Evolutionary conservation across 1,140 invertebrate genomes (phyloP), one percentile per base, ranked within the genome.

Genomic region (Leptopilina boulardi): DNA sequence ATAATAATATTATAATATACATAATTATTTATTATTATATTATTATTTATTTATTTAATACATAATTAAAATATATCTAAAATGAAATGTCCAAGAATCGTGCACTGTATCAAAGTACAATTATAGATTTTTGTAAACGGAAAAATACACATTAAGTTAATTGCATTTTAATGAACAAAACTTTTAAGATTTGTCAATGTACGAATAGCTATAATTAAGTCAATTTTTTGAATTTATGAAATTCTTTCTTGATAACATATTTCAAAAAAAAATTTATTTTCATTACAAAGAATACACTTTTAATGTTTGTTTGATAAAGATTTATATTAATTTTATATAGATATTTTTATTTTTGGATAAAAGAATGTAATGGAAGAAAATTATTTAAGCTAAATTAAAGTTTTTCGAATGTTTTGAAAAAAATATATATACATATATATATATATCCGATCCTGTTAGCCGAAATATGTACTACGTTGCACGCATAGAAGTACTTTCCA

Each of bases 401-500:
- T 42, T 42, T 42, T 6, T 21, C 54, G 23, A 19, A n/a, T n/a
- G 10, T 56, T 56, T 56, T 23, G 21, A 56, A 23, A 10, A 9
- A n/a, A 19, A 15, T 26, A 38, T 66, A 66, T 30, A 66, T n/a
- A 18, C 18, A 18, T 51, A 3, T n/a, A 5, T 30, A 30, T n/a
- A 30, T 30, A 34, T 1, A 66, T 66, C 59, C 59, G 59, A 30
- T n/a, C 23, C 59, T 66, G 59, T 8, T 30, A 19, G 26, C 13
- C 23, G 23, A 26, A 66, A 66, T 66, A 38, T 38, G 34, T 38
- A 66, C 59, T 66, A 66, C 26, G 59, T 34, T 66, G 59, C 59
- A 66, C 23, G 59, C 59, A 66, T 66, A 66, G 59, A 66, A 30
- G 59, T 66, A 30, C 26, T 66, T 23, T 30, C 59, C 59, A 66